These are phyloP conservation scores for Salvelinus alpinus DNA, from an alignment of 2,113 vertebrate genomes.

Conservation along the genomic window DNA sequence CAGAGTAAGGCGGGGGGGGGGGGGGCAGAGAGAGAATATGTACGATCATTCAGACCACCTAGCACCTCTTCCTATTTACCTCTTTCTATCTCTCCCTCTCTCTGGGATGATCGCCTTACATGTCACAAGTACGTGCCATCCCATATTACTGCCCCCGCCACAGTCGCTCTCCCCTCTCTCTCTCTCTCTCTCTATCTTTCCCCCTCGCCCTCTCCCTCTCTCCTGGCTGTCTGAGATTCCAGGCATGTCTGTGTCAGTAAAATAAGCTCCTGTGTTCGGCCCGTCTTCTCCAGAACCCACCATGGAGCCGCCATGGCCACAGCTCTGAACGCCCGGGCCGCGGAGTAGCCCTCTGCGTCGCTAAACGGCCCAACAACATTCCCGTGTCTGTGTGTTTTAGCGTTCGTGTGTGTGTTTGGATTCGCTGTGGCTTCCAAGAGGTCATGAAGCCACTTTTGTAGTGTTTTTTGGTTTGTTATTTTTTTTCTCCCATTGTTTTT, in stretches of 20 bases:
- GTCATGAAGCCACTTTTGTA: background rate
- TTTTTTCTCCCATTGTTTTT: conserved; percentile 8
- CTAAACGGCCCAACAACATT: conserved; percentile 29
- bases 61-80: background rate
- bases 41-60: background rate
- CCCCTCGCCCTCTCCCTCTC: conserved; percentile 8
- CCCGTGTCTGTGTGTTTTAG: conserved; percentile 10
- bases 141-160: background rate
- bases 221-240: conserved; percentile 79
- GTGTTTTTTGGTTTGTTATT: background rate
- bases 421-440: conserved; percentile 18
- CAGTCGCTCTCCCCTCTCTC: conserved; percentile 17
- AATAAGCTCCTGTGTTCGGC: conserved; percentile 73
- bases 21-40: background rate
- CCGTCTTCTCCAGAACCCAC: conserved; percentile 59
- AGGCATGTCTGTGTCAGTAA: conserved; percentile 84
- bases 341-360: conserved; percentile 64
- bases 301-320: conserved; percentile 67
- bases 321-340: conserved; percentile 59
- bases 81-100: conserved; percentile 21
- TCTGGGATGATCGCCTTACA: background rate
- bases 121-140: background rate
- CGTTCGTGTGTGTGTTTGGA: conserved; percentile 25
- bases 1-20: too few species aligned
- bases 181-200: conserved; percentile 17